Percentiles rank a stretch among this genome's conserved stretches.
These are phyloP conservation scores for Pelobates fuscus DNA, from an alignment of 2,113 vertebrate species.

Conservation along the genomic window DNA sequence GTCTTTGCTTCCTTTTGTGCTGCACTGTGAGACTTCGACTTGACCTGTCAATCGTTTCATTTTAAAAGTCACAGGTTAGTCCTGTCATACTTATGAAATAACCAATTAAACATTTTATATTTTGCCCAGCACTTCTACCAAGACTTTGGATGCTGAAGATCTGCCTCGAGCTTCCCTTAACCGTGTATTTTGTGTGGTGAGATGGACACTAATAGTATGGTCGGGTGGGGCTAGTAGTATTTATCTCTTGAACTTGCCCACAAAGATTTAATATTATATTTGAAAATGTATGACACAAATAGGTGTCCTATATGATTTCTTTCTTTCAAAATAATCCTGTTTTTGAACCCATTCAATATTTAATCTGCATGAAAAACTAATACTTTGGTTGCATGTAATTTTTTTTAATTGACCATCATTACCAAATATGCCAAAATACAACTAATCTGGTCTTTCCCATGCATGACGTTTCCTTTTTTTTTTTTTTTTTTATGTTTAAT, in stretches of 20 bases:
- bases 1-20: constrained; percentile 58
- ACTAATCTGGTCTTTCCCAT: not conserved
- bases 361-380: too few species aligned
- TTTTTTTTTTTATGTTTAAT: not conserved
- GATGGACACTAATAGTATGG: constrained; percentile 16
- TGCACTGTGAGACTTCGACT: constrained; percentile 51
- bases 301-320: not conserved
- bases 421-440: not conserved
- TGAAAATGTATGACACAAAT: not conserved
- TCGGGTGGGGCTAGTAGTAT: not conserved
- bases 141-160: constrained; percentile 51
- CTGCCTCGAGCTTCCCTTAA: constrained; percentile 43
- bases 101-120: constrained; percentile 51
- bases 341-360: too few species aligned
- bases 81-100: constrained; percentile 52
- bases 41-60: constrained; percentile 64
- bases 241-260: not conserved
- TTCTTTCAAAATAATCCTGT: too few species aligned
- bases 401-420: not conserved
- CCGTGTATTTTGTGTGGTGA: constrained; percentile 48
- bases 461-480: not conserved
- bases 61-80: constrained; percentile 63
- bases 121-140: constrained; percentile 33
- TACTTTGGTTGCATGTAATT: too few species aligned
- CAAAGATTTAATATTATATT: not conserved